Percentiles rank a stretch among this genome's conserved stretches.
Conservation (phyloP, 2,113 vertebrate genomes). For the Tinamus guttatus region DNA sequence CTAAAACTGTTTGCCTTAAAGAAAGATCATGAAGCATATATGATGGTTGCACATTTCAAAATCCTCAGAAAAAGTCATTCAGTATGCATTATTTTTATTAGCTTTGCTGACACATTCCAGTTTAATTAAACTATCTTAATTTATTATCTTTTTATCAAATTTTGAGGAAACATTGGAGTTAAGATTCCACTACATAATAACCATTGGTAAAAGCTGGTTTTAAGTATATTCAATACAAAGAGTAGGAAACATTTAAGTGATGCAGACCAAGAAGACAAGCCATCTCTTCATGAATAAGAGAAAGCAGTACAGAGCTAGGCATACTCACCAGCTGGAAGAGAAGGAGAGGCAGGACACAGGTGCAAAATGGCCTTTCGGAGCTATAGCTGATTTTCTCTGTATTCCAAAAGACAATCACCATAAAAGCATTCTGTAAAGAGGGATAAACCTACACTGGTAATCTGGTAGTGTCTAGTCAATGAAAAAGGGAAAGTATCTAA, state of each 20-base stretch:
- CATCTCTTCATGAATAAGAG: conserved; percentile 40
- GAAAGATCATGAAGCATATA: not conserved
- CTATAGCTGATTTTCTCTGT: not conserved
- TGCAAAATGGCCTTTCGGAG: conserved; percentile 18
- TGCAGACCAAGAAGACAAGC: conserved; percentile 24
- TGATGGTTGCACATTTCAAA: not conserved
- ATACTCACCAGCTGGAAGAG: conserved; percentile 35
- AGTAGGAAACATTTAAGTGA: conserved; percentile 12
- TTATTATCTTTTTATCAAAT: not conserved
- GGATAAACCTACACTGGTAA: not conserved
- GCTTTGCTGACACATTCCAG: not conserved
- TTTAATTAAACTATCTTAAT: too few species aligned
- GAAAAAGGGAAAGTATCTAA: conserved; percentile 6
- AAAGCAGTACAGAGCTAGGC: conserved; percentile 20
- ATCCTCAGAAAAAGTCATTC: not conserved
- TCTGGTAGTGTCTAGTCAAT: not conserved
- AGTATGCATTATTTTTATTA: not conserved
- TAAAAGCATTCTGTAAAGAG: not conserved
- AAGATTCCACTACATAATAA: not conserved
- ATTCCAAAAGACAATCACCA: not conserved
- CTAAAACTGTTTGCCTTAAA: not conserved
- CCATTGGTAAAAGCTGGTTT: conserved; percentile 2
- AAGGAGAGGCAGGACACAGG: not conserved
- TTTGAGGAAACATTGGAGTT: not conserved
- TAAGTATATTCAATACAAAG: not conserved